Evolutionary conservation across 2,888 invertebrate species (phyloP), one percentile per base, ranked within the genome.

Genomic region (Tribolium freemani): DNA sequence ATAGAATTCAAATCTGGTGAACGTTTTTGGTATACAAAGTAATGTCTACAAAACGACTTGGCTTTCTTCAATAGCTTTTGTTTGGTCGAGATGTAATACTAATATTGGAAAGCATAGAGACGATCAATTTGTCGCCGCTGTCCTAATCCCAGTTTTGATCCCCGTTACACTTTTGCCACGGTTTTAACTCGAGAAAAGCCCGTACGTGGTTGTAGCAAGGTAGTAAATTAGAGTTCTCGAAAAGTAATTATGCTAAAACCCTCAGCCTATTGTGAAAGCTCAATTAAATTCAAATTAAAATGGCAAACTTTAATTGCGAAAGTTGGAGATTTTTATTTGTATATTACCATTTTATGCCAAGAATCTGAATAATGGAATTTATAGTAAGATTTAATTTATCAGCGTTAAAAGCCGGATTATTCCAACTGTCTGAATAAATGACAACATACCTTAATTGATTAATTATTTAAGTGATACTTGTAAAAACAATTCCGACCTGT

Each of bases 241-340:
- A 63, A 63, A 64, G 64, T 64, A 64, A 64, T 64, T 64, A 64
- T 64, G 64, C 54, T 64, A 64, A 69, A 69, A 64, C 64, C 60
- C 44, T 26, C 38, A 60, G 69, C 53, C 69, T 69, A 69, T 60
- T 56, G 56, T 69, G 69, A 69, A 30, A 16, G 69, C 69, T 69
- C 69, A 69, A 69, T 69, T 69, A 69, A 69, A 69, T 69, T 69
- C 69, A 60, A 69, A 69, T 69, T 69, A 69, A 69, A 69, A 69
- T 69, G 26, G 50, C 69, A 69, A 58, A 69, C 58, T 69, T 69
- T 69, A 69, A 69, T 69, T 69, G 69, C 58, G 16, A 69, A 69
- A 69, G 69, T 69, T 69, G 58, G 16, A 48, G 20, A 54, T 60
- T 69, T 69, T 69, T 69, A 60, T 69, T 58, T 58, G 58, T 69